Evolutionary conservation across 2,113 vertebrate species (phyloP).

Genomic region (Coreoperca whiteheadi): DNA sequence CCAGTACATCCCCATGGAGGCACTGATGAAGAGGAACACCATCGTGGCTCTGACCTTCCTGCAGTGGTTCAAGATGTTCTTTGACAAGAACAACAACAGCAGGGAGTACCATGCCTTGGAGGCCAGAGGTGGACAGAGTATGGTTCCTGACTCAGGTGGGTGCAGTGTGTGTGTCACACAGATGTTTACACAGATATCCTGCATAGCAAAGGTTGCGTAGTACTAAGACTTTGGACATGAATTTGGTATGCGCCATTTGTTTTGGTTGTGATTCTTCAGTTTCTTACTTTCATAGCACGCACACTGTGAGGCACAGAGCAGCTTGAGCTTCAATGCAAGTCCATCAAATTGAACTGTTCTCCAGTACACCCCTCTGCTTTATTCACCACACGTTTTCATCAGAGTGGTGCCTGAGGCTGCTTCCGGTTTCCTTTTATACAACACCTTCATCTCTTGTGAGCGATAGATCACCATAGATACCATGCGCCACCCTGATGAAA

Average conservation of each 20-base stretch:
- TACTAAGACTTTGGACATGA: neutral
- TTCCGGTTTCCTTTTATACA: too few species aligned
- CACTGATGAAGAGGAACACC: constrained; percentile 87
- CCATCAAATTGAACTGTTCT: too few species aligned
- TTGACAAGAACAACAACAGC: constrained; percentile 85
- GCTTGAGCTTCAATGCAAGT: too few species aligned
- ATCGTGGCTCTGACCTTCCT: constrained; percentile 88
- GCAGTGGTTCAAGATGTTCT: constrained; percentile 92
- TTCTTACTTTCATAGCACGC: too few species aligned
- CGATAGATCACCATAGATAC: too few species aligned
- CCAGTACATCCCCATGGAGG: constrained; percentile 82
- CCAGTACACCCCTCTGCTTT: too few species aligned
- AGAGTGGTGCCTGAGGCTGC: too few species aligned
- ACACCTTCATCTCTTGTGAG: too few species aligned
- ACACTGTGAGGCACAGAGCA: too few species aligned
- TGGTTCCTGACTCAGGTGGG: constrained; percentile 33
- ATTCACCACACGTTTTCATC: too few species aligned
- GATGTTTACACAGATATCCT: neutral
- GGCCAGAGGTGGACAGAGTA: constrained; percentile 87
- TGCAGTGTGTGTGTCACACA: neutral
- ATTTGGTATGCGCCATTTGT: neutral
- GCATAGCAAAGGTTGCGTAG: neutral
- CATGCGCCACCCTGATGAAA: too few species aligned
- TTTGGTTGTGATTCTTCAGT: neutral
- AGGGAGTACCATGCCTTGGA: constrained; percentile 86